These are phyloP conservation scores for Mycteria americana DNA, from an alignment of 2,797 vertebrate genomes.

Conservation along the genomic window DNA sequence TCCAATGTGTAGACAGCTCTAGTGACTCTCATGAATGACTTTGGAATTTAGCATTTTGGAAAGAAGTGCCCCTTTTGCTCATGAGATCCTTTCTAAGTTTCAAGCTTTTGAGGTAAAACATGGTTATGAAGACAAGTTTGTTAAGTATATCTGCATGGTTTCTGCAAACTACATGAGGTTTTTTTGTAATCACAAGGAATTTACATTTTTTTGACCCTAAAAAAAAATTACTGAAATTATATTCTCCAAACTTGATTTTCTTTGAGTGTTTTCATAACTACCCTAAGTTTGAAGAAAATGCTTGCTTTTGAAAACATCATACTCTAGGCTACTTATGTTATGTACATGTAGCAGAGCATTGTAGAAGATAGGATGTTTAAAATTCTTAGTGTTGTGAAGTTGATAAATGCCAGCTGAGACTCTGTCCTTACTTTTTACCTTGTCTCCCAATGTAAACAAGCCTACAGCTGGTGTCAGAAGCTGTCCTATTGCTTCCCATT, in stretches of 20 bases:
- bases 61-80: background rate
- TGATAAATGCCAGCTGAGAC: background rate
- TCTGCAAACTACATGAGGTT: rapidly evolving
- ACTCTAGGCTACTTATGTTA: background rate
- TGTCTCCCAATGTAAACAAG: background rate
- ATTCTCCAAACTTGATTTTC: background rate
- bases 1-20: background rate
- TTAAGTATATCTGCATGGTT: background rate
- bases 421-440: background rate
- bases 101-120: background rate
- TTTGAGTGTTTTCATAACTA: background rate
- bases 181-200: background rate
- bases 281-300: background rate
- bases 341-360: background rate
- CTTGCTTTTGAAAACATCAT: background rate
- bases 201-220: background rate
- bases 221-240: background rate
- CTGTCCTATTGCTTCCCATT: background rate
- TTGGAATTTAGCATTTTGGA: background rate
- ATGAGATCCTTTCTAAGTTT: background rate
- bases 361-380: background rate
- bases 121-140: background rate
- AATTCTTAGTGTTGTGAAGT: background rate
- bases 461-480: conserved; percentile 9
- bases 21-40: background rate